A percentile compares a stretch with the other conserved stretches of the same genome.
Evolutionary conservation across 2,888 invertebrate genomes (phyloP).

Genomic region (Pandemis cinnamomeana): DNA sequence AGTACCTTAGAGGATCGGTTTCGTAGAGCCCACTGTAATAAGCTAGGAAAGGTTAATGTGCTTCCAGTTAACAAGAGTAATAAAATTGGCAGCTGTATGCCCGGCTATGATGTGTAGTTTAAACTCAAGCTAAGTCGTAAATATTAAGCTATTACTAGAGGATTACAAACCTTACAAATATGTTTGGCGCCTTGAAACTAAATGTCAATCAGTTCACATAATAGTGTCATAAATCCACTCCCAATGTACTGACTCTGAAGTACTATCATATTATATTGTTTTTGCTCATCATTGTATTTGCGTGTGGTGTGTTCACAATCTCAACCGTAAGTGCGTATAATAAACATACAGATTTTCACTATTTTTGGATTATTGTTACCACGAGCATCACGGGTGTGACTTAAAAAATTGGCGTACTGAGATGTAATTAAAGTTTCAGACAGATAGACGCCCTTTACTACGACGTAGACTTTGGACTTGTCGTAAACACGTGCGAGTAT

Average conservation of each 20-base stretch:
- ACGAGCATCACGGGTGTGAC: too few species aligned
- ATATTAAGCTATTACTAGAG: slow-evolving; percentile 16
- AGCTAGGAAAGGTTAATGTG: slow-evolving; percentile 11
- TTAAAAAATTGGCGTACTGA: too few species aligned
- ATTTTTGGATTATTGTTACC: too few species aligned
- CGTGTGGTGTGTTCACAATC: too few species aligned
- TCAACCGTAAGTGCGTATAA: too few species aligned
- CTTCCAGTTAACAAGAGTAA: slow-evolving; percentile 1
- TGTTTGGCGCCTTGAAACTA: slow-evolving; percentile 8
- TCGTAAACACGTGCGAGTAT: too few species aligned
- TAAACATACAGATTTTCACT: too few species aligned
- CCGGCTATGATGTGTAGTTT: background rate
- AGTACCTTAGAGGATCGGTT: background rate
- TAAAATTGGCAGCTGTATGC: slow-evolving; percentile 1
- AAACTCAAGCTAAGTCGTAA: background rate
- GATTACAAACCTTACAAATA: slow-evolving; percentile 12
- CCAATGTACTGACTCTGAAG: background rate
- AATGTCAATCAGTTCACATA: slow-evolving; percentile 1
- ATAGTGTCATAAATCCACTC: background rate
- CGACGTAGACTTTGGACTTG: too few species aligned
- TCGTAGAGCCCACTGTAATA: background rate
- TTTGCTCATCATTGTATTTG: too few species aligned
- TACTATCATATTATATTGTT: background rate
- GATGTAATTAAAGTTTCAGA: background rate
- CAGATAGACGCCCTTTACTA: background rate